A percentile compares a stretch with the other conserved stretches of the same genome.
These are phyloP conservation scores for Corythornis cristatus DNA, from an alignment of 2,113 vertebrate genomes.

Conservation along the genomic window DNA sequence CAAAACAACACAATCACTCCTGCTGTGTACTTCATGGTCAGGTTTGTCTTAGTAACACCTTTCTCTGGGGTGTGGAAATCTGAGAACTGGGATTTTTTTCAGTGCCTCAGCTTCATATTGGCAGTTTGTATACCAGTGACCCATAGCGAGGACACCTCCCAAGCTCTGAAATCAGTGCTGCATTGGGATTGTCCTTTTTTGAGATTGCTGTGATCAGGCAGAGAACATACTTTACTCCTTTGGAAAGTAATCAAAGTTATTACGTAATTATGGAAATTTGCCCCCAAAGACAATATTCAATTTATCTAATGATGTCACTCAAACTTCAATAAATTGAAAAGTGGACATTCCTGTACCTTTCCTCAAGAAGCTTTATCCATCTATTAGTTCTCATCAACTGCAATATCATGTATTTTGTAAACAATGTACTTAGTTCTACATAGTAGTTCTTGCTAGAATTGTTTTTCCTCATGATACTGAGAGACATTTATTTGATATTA, in stretches of 20 bases:
- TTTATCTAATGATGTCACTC: neutral
- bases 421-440: neutral
- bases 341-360: neutral
- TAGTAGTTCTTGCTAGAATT: neutral
- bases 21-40: neutral
- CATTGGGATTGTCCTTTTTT: rapidly evolving
- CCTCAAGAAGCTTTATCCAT: neutral
- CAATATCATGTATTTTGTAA: neutral
- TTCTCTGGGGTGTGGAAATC: neutral
- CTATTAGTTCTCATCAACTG: neutral
- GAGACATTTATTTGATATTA: neutral
- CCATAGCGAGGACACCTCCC: rapidly evolving
- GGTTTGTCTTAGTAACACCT: neutral
- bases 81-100: neutral
- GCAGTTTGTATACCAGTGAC: neutral
- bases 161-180: rapidly evolving
- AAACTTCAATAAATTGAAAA: neutral
- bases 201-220: neutral
- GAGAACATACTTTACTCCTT: neutral
- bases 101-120: neutral
- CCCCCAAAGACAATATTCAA: neutral
- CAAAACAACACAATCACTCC: neutral
- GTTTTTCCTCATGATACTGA: neutral
- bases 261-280: neutral
- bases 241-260: neutral